Evolutionary conservation across 2,888 invertebrate genomes (phyloP).

Genomic region (Polia nebulosa): DNA sequence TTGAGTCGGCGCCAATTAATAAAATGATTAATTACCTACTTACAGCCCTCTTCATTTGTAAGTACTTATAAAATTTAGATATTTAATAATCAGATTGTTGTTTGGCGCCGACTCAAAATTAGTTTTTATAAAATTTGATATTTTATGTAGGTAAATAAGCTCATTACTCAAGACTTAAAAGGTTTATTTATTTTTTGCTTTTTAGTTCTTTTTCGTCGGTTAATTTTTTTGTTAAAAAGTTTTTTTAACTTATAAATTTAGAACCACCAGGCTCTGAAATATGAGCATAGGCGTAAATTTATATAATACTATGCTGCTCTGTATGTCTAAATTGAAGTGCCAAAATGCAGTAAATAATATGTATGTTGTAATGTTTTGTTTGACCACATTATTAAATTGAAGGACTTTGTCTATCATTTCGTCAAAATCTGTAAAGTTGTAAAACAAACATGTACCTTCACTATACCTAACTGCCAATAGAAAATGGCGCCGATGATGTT

Average conservation of each 20-base stretch:
- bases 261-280: not conserved
- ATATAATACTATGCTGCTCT: not conserved
- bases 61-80: no score
- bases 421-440: conserved; percentile 33
- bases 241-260: conserved; percentile 7
- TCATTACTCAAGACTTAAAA: no score
- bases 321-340: not conserved
- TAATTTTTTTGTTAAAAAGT: no score
- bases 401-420: conserved; percentile 30
- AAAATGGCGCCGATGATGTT: conserved; percentile 4
- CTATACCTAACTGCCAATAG: conserved; percentile 2
- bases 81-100: no score
- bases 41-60: no score
- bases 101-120: no score
- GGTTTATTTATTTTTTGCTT: no score
- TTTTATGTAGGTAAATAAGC: no score
- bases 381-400: conserved; percentile 24
- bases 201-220: no score
- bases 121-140: no score
- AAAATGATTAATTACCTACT: no score
- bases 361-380: not conserved
- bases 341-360: conserved; percentile 2
- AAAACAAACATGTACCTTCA: conserved; percentile 40
- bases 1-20: no score
- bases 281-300: not conserved